Evolutionary conservation across 1,140 invertebrate genomes (phyloP), one percentile per base, ranked within the genome.

Genomic region (Formica selysi): DNA sequence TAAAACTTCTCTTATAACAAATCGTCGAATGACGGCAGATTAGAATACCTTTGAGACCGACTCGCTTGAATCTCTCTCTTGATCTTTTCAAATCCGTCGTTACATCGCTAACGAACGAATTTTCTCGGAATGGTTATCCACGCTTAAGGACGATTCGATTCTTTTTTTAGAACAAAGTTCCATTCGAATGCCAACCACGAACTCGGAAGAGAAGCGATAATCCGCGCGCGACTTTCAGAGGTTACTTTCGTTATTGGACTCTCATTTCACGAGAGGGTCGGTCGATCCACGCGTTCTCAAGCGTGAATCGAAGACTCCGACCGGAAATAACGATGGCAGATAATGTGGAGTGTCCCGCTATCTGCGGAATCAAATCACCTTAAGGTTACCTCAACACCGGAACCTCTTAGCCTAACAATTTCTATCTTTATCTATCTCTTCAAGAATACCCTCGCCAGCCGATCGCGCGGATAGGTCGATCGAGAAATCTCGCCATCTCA

Each of bases 251-350:
- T 86, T 91, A 89, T 91, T 91, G 86, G 79, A 89, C 89, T 86
- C 88, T 85, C 80, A 80, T 87, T 85, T 83, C 41, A 88, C 87
- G 87, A 78, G 79, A 80, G 81, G 85, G 76, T 85, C 54, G 51
- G 64, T 79, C 84, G 84, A 86, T 86, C 84, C 64, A 38, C 54
- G 84, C 76, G 74, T 62, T 86, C 51, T 70, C 67, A 76, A 71
- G 85, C 78, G 78, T 87, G 76, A 89, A 86, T 89, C 87, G 88
- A 91, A 90, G 86, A 90, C 89, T 87, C 86, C 80, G 85, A 83
- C 87, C 92, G 94, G 91, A 93, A 94, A 93, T 93, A 94, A 92
- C 90, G 93, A 93, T 93, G 86, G 62, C 73, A 92, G 92, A 93
- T 93, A 93, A 88, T 87, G 81, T 44, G 83, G 61, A 85, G 76